Evolutionary conservation across 2,797 vertebrate species (phyloP).

Genomic region (Smutsia gigantea): DNA sequence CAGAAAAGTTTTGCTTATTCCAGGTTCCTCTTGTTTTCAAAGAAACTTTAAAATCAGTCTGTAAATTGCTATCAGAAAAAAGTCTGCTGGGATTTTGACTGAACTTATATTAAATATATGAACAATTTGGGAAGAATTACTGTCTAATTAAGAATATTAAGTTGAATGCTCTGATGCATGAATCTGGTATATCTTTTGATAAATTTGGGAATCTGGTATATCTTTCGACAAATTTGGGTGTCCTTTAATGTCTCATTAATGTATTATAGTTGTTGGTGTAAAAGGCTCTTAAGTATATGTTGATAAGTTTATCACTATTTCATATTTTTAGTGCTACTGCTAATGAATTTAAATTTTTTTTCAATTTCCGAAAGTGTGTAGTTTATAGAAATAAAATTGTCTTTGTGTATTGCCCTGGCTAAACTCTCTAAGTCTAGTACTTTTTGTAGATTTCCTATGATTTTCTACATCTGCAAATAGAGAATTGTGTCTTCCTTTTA

Average conservation of each 20-base stretch:
- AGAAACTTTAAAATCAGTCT: not conserved
- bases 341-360: not conserved
- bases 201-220: not conserved
- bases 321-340: not conserved
- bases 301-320: not conserved
- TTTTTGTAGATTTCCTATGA: not conserved
- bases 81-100: not conserved
- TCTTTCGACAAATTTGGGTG: not conserved
- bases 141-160: not conserved
- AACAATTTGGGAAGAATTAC: not conserved
- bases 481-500: not conserved
- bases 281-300: not conserved
- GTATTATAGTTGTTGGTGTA: not conserved
- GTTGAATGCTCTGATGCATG: not conserved
- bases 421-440: not conserved
- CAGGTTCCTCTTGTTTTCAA: not conserved
- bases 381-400: not conserved
- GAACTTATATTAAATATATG: not conserved
- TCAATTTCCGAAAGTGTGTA: not conserved
- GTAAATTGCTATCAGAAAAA: not conserved
- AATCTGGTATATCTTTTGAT: not conserved
- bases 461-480: not conserved
- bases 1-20: not conserved
- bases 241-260: not conserved
- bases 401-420: not conserved